These are phyloP conservation scores for Leptatherina wallacei DNA, from an alignment of 2,797 vertebrate genomes.

Conservation along the genomic window DNA sequence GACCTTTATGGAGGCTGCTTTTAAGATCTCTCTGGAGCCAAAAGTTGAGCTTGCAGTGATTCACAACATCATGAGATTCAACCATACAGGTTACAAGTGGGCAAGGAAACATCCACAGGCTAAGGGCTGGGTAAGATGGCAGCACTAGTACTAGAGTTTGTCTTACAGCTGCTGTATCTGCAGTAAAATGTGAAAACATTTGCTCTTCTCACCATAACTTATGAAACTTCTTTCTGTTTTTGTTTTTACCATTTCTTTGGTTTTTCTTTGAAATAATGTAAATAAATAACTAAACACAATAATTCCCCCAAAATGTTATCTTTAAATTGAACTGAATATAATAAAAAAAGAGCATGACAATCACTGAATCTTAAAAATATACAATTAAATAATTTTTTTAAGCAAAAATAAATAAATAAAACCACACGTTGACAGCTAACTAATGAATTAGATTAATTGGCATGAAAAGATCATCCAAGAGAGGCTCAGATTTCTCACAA, in stretches of 20 bases:
- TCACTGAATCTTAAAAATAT: too few species aligned
- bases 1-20: slow-evolving; percentile 4
- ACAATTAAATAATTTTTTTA: background rate
- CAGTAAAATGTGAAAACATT: background rate
- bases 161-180: too few species aligned
- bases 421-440: background rate
- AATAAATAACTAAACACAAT: background rate
- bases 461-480: background rate
- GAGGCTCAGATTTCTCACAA: background rate
- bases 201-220: too few species aligned
- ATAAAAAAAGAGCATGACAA: background rate
- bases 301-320: background rate
- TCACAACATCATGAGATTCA: background rate
- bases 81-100: background rate
- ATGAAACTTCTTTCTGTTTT: too few species aligned
- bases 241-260: too few species aligned
- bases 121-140: background rate
- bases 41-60: slow-evolving; percentile 8
- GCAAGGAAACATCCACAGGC: background rate
- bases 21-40: slow-evolving; percentile 4
- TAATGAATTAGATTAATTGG: background rate
- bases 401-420: background rate
- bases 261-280: background rate
- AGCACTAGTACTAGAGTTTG: background rate
- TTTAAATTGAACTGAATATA: background rate